Conservation (phyloP, 2,797 vertebrate genomes). For the Momotus momota region DNA sequence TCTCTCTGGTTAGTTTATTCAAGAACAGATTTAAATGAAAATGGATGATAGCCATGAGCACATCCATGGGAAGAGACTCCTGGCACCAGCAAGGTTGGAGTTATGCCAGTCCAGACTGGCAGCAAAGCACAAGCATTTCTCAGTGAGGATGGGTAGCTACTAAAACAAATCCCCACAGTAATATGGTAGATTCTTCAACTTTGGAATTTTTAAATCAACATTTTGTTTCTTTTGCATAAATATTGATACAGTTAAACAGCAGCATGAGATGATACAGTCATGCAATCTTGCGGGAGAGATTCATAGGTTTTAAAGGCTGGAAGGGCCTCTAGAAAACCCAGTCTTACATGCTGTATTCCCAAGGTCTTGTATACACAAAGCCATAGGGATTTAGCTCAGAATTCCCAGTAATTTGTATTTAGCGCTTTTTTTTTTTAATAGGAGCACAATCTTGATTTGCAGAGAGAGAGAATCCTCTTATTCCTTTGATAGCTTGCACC, state of each 20-base stretch:
- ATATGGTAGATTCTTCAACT: neutral
- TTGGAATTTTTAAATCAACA: neutral
- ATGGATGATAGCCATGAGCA: neutral
- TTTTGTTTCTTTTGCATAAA: neutral
- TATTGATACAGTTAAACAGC: neutral
- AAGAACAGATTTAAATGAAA: neutral
- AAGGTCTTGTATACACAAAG: neutral
- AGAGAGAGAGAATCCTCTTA: neutral
- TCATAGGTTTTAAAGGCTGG: neutral
- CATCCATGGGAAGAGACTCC: neutral
- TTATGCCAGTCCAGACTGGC: neutral
- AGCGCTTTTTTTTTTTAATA: neutral
- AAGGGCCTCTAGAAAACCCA: neutral
- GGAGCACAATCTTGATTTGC: neutral
- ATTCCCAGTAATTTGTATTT: neutral
- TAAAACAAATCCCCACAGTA: neutral
- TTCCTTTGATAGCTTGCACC: neutral
- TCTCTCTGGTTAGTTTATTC: neutral
- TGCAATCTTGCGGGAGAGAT: neutral
- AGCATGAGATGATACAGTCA: neutral
- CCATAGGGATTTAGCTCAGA: neutral
- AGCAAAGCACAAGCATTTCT: neutral
- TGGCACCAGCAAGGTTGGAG: neutral
- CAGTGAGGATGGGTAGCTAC: neutral
- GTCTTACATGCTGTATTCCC: neutral